Evolutionary conservation across 2,113 vertebrate species (phyloP), one percentile per base, ranked within the genome.

Genomic region (Epinephelus moara): DNA sequence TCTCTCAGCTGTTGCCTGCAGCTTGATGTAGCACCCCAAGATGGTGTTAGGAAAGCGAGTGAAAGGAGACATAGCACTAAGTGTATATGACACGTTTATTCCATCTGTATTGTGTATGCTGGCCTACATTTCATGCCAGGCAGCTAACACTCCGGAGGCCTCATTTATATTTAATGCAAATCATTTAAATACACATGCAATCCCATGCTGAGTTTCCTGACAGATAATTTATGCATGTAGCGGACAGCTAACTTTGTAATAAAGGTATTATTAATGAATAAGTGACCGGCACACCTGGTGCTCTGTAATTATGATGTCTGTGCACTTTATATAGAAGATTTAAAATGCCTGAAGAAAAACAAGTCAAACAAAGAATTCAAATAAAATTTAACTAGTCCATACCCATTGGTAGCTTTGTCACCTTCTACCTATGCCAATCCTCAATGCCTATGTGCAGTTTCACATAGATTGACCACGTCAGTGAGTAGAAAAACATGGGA

Each of bases 151-250:
- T 60, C 45, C 13, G 2, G 33, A 76, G 6, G n/a, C 66, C 9
- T 3, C 10, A 73, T 87, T 69, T 47, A 87, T 88, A 88, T 76
- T 85, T 79, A 67, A 87, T 84, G 67, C 42, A 81, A 87, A 81
- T 85, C 15, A 86, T 74, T 57, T 76, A 69, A 69, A 47, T 55
- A 42, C 61, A 77, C 71, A 33, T 68, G 76, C 14, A 37, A 73
- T 71, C 60, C 55, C 60, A 80, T 8, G 55, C 37, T 33, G 70
- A 18, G 42, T 49, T 77, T 25, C 47, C 74, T 42, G 25, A 45
- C 57, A 53, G 64, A 62, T 53, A 55, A 78, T 12, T 21, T 13
- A 78, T 78, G 55, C 19, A 18, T n/a, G 57, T 30, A 37, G 42
- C n/a, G 9, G 77, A 57, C 60, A 88, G 55, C 37, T 11, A 17